Percentiles rank a stretch among this genome's conserved stretches.
Conservation (phyloP, 1,140 invertebrate genomes). For the Apis florea region DNA sequence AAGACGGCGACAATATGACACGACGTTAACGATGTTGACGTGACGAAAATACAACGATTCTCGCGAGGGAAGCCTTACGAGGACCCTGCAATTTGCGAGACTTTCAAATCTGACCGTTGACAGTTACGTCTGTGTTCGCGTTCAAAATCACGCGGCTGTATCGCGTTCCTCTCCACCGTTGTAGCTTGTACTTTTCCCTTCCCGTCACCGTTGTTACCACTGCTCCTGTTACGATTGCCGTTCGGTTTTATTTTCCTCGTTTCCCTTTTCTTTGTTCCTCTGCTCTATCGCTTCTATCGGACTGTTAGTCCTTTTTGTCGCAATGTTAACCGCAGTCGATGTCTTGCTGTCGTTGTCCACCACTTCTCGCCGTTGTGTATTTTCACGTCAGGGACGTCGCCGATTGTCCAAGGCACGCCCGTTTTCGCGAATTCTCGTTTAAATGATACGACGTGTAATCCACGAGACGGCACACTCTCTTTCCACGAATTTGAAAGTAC, state of each 20-base stretch:
- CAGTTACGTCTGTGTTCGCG: constrained; percentile 67
- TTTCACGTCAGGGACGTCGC: constrained; percentile 46
- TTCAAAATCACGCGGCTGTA: constrained; percentile 67
- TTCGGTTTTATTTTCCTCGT: constrained; percentile 18
- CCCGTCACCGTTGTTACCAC: background rate
- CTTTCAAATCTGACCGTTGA: constrained; percentile 63
- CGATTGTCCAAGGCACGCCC: constrained; percentile 61
- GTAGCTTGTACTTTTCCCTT: background rate
- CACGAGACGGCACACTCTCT: background rate
- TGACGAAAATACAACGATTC: background rate
- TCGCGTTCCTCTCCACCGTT: background rate
- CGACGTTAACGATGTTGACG: background rate
- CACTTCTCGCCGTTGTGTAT: constrained; percentile 26
- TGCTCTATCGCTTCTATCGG: background rate
- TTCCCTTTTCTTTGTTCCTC: background rate
- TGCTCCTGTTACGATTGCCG: background rate
- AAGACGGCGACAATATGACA: background rate
- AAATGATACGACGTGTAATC: background rate
- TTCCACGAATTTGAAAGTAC: constrained; percentile 3
- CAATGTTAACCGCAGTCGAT: constrained; percentile 15
- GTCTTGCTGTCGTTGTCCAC: constrained; percentile 6
- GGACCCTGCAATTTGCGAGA: constrained; percentile 22
- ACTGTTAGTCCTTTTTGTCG: background rate
- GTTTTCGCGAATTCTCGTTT: constrained; percentile 33
- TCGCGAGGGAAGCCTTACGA: constrained; percentile 22